Evolutionary conservation across 2,113 vertebrate genomes (phyloP).

Genomic region (Psettodes erumei): DNA sequence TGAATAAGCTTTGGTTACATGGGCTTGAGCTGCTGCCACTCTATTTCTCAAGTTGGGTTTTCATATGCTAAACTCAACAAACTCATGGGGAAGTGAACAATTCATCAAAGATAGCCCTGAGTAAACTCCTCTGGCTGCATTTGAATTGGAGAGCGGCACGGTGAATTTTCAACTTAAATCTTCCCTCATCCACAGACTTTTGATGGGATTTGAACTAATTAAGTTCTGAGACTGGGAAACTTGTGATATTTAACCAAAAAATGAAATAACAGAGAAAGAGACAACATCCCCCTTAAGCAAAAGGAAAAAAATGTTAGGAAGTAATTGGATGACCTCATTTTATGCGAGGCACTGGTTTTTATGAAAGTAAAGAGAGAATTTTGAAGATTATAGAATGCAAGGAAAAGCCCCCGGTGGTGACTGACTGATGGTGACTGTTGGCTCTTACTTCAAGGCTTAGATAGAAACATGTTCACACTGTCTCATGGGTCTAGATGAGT

Average conservation of each 20-base stretch:
- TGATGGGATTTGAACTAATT: conserved; percentile 53
- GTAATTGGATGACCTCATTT: conserved; percentile 58
- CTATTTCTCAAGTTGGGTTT: conserved; percentile 52
- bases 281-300: conserved; percentile 48
- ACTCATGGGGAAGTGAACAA: conserved; percentile 51
- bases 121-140: conserved; percentile 52
- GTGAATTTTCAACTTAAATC: conserved; percentile 41
- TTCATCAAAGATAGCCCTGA: conserved; percentile 54
- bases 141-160: conserved; percentile 29
- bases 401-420: conserved; percentile 22
- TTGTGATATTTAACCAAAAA: conserved; percentile 51
- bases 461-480: conserved; percentile 43
- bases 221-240: conserved; percentile 33
- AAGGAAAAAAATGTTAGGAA: conserved; percentile 31
- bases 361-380: conserved; percentile 37
- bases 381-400: conserved; percentile 47
- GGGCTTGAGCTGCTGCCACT: conserved; percentile 46
- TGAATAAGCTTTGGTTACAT: conserved; percentile 64
- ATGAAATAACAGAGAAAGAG: conserved; percentile 15
- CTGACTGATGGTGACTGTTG: conserved; percentile 42
- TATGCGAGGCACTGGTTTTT: conserved; percentile 35
- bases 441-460: conserved; percentile 15
- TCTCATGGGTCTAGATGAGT: conserved; percentile 58
- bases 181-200: conserved; percentile 18
- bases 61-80: conserved; percentile 76